A percentile compares a stretch with the other conserved stretches of the same genome.
phyloP scores from a whole-genome alignment of 1,140 invertebrate species.

The Dreissena rostriformis region DNA sequence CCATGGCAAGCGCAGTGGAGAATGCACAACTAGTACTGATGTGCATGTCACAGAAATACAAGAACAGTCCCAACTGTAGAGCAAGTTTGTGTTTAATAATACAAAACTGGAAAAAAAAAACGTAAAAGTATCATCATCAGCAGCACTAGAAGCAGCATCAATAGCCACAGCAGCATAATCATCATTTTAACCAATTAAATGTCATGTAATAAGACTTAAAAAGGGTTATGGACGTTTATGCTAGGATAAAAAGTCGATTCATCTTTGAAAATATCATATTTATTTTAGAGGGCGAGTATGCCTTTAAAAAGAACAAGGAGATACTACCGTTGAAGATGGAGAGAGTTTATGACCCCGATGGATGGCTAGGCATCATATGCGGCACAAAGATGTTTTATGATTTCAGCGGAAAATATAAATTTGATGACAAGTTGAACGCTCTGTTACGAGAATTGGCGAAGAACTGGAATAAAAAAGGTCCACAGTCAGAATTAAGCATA shows the following conservation, averaged over 20 bases:
- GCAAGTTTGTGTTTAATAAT: constrained; percentile 59
- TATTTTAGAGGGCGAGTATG: constrained; percentile 72
- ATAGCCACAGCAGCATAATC: too few relatives aligned
- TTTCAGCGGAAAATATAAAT: constrained; percentile 67
- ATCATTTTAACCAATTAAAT: too few relatives aligned
- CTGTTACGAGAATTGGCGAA: constrained; percentile 56
- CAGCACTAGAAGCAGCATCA: too few relatives aligned
- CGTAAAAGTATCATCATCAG: too few relatives aligned
- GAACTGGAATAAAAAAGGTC: neutral
- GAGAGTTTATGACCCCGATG: constrained; percentile 68
- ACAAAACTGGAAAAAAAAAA: too few relatives aligned
- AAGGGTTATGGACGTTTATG: too few relatives aligned
- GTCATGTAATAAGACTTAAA: too few relatives aligned
- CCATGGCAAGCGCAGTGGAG: constrained; percentile 78
- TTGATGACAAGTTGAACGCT: constrained; percentile 60
- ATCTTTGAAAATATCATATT: too few relatives aligned
- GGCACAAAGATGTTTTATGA: constrained; percentile 73
- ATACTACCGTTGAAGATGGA: constrained; percentile 75
- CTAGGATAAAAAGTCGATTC: too few relatives aligned
- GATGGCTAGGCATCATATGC: constrained; percentile 72
- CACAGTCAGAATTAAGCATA: too few relatives aligned
- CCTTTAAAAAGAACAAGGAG: constrained; percentile 64
- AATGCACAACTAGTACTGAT: constrained; percentile 71
- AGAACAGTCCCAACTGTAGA: constrained; percentile 76
- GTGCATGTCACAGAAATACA: constrained; percentile 78